phyloP scores from a whole-genome alignment of 2,888 invertebrate species.

The Drosophila meridionalis region DNA sequence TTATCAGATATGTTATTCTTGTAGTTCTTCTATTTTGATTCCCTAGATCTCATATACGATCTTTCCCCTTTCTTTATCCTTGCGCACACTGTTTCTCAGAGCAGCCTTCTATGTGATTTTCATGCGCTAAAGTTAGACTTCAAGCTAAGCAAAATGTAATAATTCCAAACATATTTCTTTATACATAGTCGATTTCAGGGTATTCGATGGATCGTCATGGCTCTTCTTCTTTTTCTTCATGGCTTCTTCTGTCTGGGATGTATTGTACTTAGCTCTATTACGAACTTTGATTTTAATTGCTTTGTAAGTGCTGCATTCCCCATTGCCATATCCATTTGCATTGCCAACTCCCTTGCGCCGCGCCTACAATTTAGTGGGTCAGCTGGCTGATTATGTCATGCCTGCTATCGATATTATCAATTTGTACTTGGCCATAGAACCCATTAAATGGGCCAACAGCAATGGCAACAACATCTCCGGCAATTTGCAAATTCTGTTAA shows the following conservation, averaged over 20 bases:
- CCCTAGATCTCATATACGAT: too few relatives aligned
- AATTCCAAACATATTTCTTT: too few relatives aligned
- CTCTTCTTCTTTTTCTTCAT: not conserved
- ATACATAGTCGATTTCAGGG: not conserved
- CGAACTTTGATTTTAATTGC: constrained; percentile 36
- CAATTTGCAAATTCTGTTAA: constrained; percentile 35
- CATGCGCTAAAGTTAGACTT: not conserved
- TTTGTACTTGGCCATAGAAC: constrained; percentile 27
- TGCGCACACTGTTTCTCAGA: not conserved
- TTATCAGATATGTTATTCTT: not conserved
- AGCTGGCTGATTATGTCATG: constrained; percentile 34
- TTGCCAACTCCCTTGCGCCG: not conserved
- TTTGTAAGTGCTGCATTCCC: constrained; percentile 24
- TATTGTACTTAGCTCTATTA: not conserved
- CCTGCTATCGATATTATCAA: constrained; percentile 39
- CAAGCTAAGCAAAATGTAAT: too few relatives aligned
- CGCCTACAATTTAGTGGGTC: constrained; percentile 11
- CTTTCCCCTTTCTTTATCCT: not conserved
- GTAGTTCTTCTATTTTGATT: not conserved
- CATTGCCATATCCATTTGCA: not conserved
- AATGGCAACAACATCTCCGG: constrained; percentile 4
- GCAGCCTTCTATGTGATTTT: not conserved
- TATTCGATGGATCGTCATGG: not conserved
- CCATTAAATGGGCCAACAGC: constrained; percentile 24
- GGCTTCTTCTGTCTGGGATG: too few relatives aligned